Base-by-base conservation (phyloP, 2,113 vertebrate genomes). In the Odontophorus gujanensis region DNA sequence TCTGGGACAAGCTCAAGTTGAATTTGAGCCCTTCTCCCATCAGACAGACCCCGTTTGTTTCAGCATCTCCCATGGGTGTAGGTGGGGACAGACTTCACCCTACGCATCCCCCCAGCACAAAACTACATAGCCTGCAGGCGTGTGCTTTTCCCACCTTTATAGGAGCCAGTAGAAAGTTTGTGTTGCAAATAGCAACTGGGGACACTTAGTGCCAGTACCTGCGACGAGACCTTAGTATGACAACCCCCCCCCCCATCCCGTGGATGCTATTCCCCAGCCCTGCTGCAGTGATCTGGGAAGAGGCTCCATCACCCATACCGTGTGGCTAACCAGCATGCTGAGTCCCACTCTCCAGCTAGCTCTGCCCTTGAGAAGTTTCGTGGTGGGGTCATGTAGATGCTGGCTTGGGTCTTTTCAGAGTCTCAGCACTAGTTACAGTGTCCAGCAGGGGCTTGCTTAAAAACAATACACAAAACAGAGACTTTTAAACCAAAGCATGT, bases 291-390 rank as follows among this genome's bases (percentile, higher is more conserved):
- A 12, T 11, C 9, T 48, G 9, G 28, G 51, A 72, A 36, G 55
- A 24, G 42, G 65, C 20, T 53, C 20, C 40, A 40, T 40, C 40
- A 40, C 40, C 40, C 28, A 4, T 3, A 28, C 43, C 0, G 1
- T 9, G 28, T 34, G 40, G 40, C 74, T 34, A 32, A n/a, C 11
- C 26, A 51, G 9, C 25, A 1, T 0, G 9, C 6, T 0, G 6
- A 26, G 34, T 8, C 3, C n/a, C 34, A 24, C 61, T 34, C n/a
- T 34, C 57, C 4, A 0, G 0, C 0, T 0, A 42, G 28, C 12
- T 57, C 71, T 28, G 76, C 65, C 77, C 2, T 22, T 0, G 0
- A 0, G 10, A 2, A 0, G 0, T 4, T 9, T 15, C 57, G 1
- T 7, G 53, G 57, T 26, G 3, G 74, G 32, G 65, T 45, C 47